phyloP scores from a whole-genome alignment of 2,113 vertebrate genomes.

The Hypanus sabinus region DNA sequence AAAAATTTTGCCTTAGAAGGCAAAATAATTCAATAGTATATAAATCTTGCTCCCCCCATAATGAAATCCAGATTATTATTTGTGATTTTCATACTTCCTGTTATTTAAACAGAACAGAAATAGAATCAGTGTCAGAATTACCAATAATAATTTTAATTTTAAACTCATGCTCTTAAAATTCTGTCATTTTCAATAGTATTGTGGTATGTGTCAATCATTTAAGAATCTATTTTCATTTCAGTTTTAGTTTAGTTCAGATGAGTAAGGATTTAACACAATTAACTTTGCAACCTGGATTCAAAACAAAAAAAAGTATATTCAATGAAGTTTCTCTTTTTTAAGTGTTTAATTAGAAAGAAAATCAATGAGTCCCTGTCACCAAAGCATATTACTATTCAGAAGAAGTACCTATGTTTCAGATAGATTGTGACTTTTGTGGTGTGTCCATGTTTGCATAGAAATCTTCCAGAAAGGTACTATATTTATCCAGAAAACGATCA shows the following conservation, averaged over 20 bases:
- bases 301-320: neutral
- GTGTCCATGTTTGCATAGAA: neutral
- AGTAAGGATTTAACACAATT: neutral
- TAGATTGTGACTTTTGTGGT: neutral
- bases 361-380: neutral
- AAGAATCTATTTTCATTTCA: neutral
- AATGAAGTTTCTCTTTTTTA: neutral
- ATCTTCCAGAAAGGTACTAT: neutral
- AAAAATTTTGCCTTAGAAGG: slow-evolving; percentile 3
- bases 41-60: neutral
- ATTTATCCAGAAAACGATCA: neutral
- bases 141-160: neutral
- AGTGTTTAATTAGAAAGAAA: neutral
- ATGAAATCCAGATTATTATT: neutral
- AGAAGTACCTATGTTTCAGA: neutral
- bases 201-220: neutral
- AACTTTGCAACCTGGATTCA: neutral
- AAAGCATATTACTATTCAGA: neutral
- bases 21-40: neutral
- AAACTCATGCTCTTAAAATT: neutral
- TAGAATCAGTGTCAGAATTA: no score
- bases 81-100: neutral
- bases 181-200: neutral
- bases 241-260: neutral
- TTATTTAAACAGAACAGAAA: neutral